Conservation (phyloP, 2,797 vertebrate species). For the Craterocephalus amniculus region DNA sequence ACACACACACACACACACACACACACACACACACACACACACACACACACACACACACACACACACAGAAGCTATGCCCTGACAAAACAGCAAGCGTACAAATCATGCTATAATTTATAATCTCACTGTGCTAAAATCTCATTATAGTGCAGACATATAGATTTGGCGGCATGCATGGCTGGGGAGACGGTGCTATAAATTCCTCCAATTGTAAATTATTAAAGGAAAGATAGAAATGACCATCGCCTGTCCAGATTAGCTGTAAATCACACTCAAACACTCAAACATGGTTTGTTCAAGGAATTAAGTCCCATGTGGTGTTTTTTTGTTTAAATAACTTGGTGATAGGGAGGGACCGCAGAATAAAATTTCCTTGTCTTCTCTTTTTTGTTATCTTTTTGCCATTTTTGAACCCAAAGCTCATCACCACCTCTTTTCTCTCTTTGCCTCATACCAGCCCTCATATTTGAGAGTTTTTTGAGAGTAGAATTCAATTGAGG, state of each 20-base stretch:
- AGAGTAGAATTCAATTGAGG: constrained; percentile 40
- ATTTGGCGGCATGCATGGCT: constrained; percentile 93
- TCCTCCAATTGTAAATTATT: constrained; percentile 99
- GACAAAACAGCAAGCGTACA: constrained; percentile 96
- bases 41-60: constrained; percentile 65
- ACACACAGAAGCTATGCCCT: constrained; percentile 71
- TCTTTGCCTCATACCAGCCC: constrained; percentile 11
- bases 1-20: too few relatives aligned
- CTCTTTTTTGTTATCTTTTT: neutral
- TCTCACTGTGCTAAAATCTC: constrained; percentile 97
- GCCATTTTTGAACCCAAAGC: neutral
- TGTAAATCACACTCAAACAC: constrained; percentile 74
- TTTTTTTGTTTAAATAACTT: constrained; percentile 45
- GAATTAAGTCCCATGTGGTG: constrained; percentile 70
- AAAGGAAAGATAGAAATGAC: constrained; percentile 88
- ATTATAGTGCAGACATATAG: constrained; percentile 99
- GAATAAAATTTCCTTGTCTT: neutral
- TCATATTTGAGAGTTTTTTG: constrained; percentile 25
- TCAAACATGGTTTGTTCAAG: constrained; percentile 78
- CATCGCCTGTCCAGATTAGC: constrained; percentile 74
- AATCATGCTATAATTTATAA: constrained; percentile 99
- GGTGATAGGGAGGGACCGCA: constrained; percentile 29
- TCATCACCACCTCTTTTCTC: constrained; percentile 17
- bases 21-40: too few relatives aligned
- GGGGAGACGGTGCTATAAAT: constrained; percentile 88